Base-by-base conservation (phyloP, 2,797 vertebrate genomes). In the Scarus forsteni region DNA sequence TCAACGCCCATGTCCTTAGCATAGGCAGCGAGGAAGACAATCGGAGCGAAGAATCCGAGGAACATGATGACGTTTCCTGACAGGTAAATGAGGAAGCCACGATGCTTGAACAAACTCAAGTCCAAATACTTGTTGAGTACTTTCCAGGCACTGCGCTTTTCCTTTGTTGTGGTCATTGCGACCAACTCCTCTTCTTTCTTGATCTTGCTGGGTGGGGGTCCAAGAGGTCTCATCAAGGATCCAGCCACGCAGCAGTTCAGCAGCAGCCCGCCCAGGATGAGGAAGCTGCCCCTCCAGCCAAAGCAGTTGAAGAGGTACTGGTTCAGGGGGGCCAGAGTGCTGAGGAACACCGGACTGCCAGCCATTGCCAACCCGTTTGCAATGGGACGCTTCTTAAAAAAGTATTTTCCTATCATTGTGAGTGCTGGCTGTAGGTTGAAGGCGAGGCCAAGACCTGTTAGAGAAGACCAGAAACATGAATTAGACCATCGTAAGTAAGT, bases 31-130 rank as follows among this genome's bases (percentile, higher is more conserved):
- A 99, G 92, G 85, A 99, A 99, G 51, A 99, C 97, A 53, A 99
- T 95, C 0, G 97, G 98, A 8, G 98, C 95, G 0, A 99, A 99
- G 88, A 99, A 98, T 1, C 98, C 98, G 1, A 99, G 42, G 77
- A 99, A 99, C 98, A 99, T 97, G 56, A 99, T 96, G 49, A 96
- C 95, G 14, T 98, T 99, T 50, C 98, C 98, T 6, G 96, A 96
- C 55, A 99, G 92, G 85, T 99, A 99, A 80, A 99, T 98, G 54
- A 99, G 93, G 92, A 99, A 99, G 8, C 98, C 98, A 1, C 98
- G 93, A 64, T 99, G 98, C 75, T 95, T 96, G 85, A 99, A 99
- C 54, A 99, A 97, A 0, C 95, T 92, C 68, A 99, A 81, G 81
- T 99, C 98, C 81, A 99, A 90, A 78, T 96, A 96, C 18, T 92